Conservation (phyloP, 1,140 invertebrate genomes). For the Rhysida immarginata region DNA sequence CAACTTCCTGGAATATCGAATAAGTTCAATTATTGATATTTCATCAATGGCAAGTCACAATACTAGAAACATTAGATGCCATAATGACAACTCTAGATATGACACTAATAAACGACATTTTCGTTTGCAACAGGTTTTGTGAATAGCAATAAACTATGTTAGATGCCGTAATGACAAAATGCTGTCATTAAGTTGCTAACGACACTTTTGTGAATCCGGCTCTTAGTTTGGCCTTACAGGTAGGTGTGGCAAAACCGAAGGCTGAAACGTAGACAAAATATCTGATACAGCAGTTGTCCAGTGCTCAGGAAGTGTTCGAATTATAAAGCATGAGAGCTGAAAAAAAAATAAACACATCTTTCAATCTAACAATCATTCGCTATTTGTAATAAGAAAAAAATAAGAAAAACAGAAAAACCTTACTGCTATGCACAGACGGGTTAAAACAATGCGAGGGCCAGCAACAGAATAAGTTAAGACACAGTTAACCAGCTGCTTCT, state of each 20-base stretch:
- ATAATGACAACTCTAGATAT: no score
- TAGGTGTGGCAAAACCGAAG: constrained; percentile 39
- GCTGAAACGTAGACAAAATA: constrained; percentile 45
- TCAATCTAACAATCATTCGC: constrained; percentile 11
- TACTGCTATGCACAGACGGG: constrained; percentile 72
- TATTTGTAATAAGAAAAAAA: neutral
- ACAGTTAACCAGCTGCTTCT: constrained; percentile 53
- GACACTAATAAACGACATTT: no score
- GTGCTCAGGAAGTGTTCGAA: constrained; percentile 41
- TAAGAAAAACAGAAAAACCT: constrained; percentile 23
- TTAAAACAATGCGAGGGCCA: constrained; percentile 67
- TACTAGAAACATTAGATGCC: no score
- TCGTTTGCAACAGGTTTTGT: no score
- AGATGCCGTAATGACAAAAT: no score
- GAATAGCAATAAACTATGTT: no score
- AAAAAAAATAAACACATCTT: constrained; percentile 20
- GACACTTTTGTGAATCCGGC: no score
- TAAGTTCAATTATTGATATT: no score
- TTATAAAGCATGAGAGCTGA: constrained; percentile 47
- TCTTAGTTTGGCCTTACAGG: constrained; percentile 23
- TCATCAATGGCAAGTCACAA: no score
- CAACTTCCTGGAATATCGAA: no score
- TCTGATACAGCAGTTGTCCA: constrained; percentile 49
- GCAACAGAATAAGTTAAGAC: constrained; percentile 50
- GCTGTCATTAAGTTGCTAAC: no score